Evolutionary conservation across 1,140 invertebrate genomes (phyloP), one percentile per base, ranked within the genome.

Genomic region (Anadara kagoshimensis): DNA sequence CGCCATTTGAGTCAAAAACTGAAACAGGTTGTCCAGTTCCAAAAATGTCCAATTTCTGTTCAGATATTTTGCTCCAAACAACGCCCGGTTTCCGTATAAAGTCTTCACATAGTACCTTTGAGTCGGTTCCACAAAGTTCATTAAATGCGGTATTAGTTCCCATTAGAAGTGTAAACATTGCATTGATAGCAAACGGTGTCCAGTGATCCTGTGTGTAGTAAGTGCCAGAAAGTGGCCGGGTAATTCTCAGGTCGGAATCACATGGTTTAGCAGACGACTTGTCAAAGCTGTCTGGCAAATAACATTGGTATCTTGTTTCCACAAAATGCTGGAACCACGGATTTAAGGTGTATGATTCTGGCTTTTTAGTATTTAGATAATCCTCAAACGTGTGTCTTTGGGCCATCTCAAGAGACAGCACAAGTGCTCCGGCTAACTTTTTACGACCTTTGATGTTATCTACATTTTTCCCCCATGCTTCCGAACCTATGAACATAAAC

Each of bases 401-500:
- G 4, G 41, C 22, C 62, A 72, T 47, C 41, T 65, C 41, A 0
- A 72, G 44, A 10, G 61, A 57, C 18, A 72, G 11, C 8, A 62
- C n/a, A 18, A 72, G 26, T 14, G 61, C 43, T 20, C 69, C 69
- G 47, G 26, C 69, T 8, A 72, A 44, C 24, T 72, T 65, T 10
- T n/a, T 41, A 24, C 57, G 57, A 22, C 44, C n/a, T 16, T 41
- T 14, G 16, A 65, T 63, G 5, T 56, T 45, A 12, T 65, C 44
- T 5, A 41, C 16, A 24, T 53, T 63, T 16, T 45, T 56, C 36
- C 69, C 69, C 36, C 61, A 65, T 16, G 69, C 69, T 62, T 72
- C 69, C 0, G 69, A 72, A 8, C 69, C 69, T 29, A 72, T 72
- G 24, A 65, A 65, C 22, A 72, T 12, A n/a, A 64, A 72, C 36